A percentile compares a stretch with the other conserved stretches of the same genome.
Conservation (phyloP, 2,113 vertebrate genomes). For the Sylvietta virens region DNA sequence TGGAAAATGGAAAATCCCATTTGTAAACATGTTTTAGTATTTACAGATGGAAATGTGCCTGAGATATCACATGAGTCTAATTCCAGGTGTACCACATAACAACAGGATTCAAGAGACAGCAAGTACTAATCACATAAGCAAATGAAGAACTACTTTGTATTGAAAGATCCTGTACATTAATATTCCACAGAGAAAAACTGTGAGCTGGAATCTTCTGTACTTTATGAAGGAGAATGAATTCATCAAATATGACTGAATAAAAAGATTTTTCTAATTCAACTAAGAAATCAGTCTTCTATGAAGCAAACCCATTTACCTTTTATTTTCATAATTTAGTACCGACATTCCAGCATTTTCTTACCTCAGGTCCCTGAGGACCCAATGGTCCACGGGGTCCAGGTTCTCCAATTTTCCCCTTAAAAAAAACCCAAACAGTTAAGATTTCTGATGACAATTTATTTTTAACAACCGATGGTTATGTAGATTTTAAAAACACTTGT, state of each 20-base stretch:
- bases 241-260: background rate
- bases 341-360: slow-evolving; percentile 52
- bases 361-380: slow-evolving; percentile 93
- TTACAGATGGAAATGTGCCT: background rate
- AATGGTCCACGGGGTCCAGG: slow-evolving; percentile 78
- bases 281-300: background rate
- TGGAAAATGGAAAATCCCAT: background rate
- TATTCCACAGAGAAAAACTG: background rate
- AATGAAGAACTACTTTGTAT: background rate
- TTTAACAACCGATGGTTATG: background rate
- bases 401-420: slow-evolving; percentile 89
- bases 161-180: background rate
- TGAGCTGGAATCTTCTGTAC: background rate
- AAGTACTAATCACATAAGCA: background rate
- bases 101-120: background rate
- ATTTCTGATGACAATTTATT: background rate
- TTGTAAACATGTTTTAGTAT: background rate
- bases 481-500: background rate
- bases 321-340: background rate
- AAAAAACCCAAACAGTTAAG: background rate
- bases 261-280: background rate
- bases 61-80: background rate
- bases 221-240: background rate
- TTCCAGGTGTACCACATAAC: background rate
- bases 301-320: background rate